Conservation (phyloP, 2,113 vertebrate genomes). For the Phylloscopus trochiloides region DNA sequence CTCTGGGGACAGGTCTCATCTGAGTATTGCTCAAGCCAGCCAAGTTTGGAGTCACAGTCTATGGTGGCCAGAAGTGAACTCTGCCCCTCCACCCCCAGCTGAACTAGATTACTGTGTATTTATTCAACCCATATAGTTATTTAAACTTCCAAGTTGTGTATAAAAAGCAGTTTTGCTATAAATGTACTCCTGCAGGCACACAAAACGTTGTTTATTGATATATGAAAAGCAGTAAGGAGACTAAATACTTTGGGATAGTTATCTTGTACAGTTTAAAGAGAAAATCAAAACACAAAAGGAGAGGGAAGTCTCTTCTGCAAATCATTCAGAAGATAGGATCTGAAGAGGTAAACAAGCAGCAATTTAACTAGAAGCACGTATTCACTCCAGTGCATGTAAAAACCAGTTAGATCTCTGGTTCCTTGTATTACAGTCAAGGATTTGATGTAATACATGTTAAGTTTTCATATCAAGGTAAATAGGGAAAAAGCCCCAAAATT, state of each 20-base stretch:
- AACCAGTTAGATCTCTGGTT: background rate
- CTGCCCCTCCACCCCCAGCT: background rate
- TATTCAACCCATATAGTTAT: conserved; percentile 1
- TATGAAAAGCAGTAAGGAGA: background rate
- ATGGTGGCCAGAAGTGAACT: background rate
- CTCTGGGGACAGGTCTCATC: background rate
- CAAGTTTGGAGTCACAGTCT: background rate
- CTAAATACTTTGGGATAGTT: background rate
- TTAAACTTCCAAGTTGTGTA: background rate
- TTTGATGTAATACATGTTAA: background rate
- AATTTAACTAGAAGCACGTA: background rate
- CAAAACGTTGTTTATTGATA: background rate
- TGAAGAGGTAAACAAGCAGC: background rate
- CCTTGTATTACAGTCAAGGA: background rate
- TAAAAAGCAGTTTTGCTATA: background rate
- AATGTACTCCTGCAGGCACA: background rate
- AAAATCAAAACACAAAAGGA: background rate
- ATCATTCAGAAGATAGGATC: accelerated
- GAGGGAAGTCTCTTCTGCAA: background rate
- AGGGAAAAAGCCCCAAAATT: background rate
- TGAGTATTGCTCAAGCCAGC: background rate
- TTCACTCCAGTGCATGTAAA: background rate
- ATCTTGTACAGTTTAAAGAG: background rate
- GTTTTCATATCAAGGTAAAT: background rate
- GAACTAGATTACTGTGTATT: background rate